Evolutionary conservation across 2,888 invertebrate species (phyloP), one percentile per base, ranked within the genome.

Genomic region (Linnaemya vulpina): DNA sequence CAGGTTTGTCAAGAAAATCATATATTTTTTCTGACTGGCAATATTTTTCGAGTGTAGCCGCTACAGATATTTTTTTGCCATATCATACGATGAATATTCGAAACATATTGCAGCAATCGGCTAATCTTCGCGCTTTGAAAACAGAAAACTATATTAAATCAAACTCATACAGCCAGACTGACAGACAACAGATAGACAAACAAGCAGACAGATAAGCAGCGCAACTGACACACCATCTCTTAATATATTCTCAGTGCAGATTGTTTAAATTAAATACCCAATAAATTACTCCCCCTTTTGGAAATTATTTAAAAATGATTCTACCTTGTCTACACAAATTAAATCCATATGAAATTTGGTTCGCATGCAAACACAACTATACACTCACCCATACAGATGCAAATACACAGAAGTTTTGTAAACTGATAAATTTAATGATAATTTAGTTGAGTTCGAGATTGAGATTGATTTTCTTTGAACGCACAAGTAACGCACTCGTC

Each of bases 91-190:
- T 83, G 82, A 81, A 86, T 83, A 87, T 87, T 85, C 73, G n/a
- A 84, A 91, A 89, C 91, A 92, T 92, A 92, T 92, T 91, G 92
- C 90, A 88, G 91, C 92, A 92, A 92, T 92, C 92, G 92, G 89
- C 91, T 92, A 92, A 92, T 92, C 91, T 91, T 91, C 91, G 91
- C 92, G 92, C 91, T 91, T 89, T 88, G 87, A 62, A 79, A 83
- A 71, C 58, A 79, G 20, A 43, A 80, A 76, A 79, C 49, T 55
- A 75, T 51, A 83, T 83, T 80, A 73, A 80, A 79, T 76, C 79
- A 80, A 74, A 43, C n/a, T 78, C 63, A 65, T 7, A 70, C 46
- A 35, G 13, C 22, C 38, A 58, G 11, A 71, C 49, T 40, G 7
- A 71, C 77, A n/a, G n/a, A n/a, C 55, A n/a, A 38, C 46, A n/a